Percentiles rank a stretch among this genome's conserved stretches.
Conservation (phyloP, 2,797 vertebrate genomes). For the Neomorphus geoffroyi region DNA sequence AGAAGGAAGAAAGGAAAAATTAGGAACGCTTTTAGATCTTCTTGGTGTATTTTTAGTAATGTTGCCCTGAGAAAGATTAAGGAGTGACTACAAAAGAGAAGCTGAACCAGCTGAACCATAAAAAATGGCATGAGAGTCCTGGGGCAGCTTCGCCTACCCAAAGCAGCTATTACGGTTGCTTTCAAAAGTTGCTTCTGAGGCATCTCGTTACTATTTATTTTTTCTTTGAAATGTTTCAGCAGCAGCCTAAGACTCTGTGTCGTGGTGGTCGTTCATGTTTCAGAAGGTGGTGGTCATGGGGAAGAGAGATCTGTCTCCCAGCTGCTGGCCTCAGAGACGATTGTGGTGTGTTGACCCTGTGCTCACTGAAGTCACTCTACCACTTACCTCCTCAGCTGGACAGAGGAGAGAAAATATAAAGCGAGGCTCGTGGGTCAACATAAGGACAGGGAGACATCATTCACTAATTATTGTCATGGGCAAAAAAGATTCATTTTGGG, state of each 20-base stretch:
- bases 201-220: not conserved
- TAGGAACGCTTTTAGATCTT: not conserved
- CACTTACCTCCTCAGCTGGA: too few relatives aligned
- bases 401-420: too few relatives aligned
- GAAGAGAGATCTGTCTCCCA: not conserved
- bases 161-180: not conserved
- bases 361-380: too few relatives aligned
- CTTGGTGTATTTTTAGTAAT: not conserved
- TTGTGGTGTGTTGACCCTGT: too few relatives aligned
- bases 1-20: not conserved
- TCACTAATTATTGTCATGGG: too few relatives aligned
- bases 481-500: too few relatives aligned
- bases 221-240: not conserved
- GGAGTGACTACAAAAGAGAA: not conserved
- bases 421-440: too few relatives aligned
- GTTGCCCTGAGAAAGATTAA: not conserved
- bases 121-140: not conserved
- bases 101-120: not conserved
- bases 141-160: not conserved
- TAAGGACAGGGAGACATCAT: too few relatives aligned
- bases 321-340: not conserved
- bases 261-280: not conserved
- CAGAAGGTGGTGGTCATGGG: not conserved
- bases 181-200: not conserved
- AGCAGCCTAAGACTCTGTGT: not conserved